Conservation (phyloP, 2,888 invertebrate species). For the Agrochola lota region DNA sequence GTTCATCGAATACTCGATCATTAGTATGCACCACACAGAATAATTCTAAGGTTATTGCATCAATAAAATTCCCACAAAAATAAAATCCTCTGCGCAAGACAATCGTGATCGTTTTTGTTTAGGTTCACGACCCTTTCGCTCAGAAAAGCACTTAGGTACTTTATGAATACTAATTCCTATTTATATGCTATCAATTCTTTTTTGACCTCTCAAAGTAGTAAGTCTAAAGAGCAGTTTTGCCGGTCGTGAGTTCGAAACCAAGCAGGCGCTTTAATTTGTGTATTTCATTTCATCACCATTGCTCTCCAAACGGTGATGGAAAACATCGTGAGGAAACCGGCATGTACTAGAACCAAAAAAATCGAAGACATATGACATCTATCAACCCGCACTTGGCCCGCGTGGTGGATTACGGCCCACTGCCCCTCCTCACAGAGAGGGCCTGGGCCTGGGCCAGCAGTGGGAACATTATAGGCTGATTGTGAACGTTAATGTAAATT, state of each 20-base stretch:
- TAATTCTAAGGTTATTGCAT: neutral
- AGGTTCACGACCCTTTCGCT: conserved; percentile 3
- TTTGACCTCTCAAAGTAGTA: neutral
- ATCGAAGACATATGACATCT: neutral
- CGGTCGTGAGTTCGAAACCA: too few species aligned
- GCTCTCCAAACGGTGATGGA: too few species aligned
- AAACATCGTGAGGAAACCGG: too few species aligned
- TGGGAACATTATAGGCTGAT: neutral
- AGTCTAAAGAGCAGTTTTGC: too few species aligned
- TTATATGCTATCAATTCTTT: neutral
- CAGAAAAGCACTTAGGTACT: conserved; percentile 2
- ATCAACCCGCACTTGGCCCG: neutral
- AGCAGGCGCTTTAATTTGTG: too few species aligned
- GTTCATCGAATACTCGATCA: neutral
- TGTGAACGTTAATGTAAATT: neutral
- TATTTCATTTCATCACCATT: too few species aligned
- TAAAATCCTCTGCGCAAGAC: conserved; percentile 20
- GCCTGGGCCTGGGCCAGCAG: too few species aligned
- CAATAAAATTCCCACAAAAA: conserved; percentile 1
- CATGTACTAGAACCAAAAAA: neutral
- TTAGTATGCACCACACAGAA: neutral
- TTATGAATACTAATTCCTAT: neutral
- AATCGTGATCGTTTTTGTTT: conserved; percentile 25
- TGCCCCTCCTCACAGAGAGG: too few species aligned
- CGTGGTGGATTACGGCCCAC: neutral